phyloP scores from a whole-genome alignment of 1,140 invertebrate species.

The Armadillidium nasatum region DNA sequence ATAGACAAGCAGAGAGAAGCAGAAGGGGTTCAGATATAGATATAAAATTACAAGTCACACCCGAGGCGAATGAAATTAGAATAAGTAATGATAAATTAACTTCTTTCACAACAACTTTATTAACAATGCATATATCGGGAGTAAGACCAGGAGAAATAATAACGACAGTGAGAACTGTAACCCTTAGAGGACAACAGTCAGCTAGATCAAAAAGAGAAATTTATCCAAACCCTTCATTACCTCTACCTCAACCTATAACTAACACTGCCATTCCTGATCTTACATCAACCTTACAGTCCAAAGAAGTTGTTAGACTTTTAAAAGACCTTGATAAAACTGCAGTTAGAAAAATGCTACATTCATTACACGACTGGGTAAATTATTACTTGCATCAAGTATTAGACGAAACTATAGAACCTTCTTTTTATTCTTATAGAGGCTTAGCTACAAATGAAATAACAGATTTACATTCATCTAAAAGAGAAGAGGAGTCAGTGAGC shows the following conservation, averaged over 20 bases:
- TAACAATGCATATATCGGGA: constrained; percentile 43
- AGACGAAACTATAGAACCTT: constrained; percentile 18
- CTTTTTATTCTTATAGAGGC: background rate
- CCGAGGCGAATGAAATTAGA: constrained; percentile 1
- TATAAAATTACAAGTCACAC: background rate
- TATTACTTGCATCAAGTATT: constrained; percentile 40
- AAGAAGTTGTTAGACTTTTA: constrained; percentile 34
- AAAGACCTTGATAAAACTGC: constrained; percentile 33
- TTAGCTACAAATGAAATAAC: background rate
- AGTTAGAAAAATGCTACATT: constrained; percentile 39
- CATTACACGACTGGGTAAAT: constrained; percentile 40
- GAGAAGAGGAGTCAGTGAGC: background rate
- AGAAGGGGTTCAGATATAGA: constrained; percentile 17
- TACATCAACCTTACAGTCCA: constrained; percentile 22
- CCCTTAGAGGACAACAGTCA: constrained; percentile 31
- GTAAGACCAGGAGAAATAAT: constrained; percentile 35
- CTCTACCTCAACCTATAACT: background rate
- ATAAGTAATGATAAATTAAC: constrained; percentile 3
- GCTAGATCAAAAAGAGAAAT: constrained; percentile 28
- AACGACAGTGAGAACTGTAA: constrained; percentile 35
- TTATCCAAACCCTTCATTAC: constrained; percentile 10
- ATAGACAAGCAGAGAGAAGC: constrained; percentile 27
- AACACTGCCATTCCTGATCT: constrained; percentile 6
- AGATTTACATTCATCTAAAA: background rate
- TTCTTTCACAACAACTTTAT: constrained; percentile 30